Evolutionary conservation across 2,888 invertebrate genomes (phyloP).

Genomic region (Danaus chrysippus): DNA sequence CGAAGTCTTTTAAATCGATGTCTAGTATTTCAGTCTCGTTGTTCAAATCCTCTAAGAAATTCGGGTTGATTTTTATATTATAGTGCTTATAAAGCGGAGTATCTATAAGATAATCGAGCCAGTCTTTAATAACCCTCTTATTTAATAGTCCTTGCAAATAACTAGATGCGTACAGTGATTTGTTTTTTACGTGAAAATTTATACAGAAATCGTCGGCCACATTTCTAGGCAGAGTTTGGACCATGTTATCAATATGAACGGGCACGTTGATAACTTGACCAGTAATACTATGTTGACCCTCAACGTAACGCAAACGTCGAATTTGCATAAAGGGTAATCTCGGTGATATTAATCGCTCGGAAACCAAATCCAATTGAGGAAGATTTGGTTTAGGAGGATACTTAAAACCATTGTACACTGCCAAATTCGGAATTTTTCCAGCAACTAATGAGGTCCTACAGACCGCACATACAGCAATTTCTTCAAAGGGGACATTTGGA

Average conservation of each 20-base stretch:
- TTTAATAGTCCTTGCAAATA: slow-evolving; percentile 33
- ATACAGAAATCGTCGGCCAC: slow-evolving; percentile 34
- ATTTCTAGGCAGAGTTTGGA: slow-evolving; percentile 30
- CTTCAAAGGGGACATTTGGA: slow-evolving; percentile 16
- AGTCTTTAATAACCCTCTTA: slow-evolving; percentile 32
- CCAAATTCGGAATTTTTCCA: slow-evolving; percentile 22
- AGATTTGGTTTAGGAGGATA: slow-evolving; percentile 24
- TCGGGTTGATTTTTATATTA: slow-evolving; percentile 31
- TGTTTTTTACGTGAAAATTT: slow-evolving; percentile 32
- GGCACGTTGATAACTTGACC: slow-evolving; percentile 32
- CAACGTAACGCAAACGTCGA: slow-evolving; percentile 25
- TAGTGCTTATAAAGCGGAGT: slow-evolving; percentile 35
- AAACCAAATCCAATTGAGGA: slow-evolving; percentile 23
- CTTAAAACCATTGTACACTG: slow-evolving; percentile 26
- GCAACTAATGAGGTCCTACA: slow-evolving; percentile 23
- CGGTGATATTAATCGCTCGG: slow-evolving; percentile 29
- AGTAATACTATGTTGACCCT: slow-evolving; percentile 23
- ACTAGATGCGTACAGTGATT: slow-evolving; percentile 22
- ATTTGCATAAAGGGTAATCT: slow-evolving; percentile 33
- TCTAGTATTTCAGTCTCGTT: too few relatives aligned
- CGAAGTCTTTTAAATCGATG: neutral
- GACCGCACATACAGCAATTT: slow-evolving; percentile 19
- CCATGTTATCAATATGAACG: slow-evolving; percentile 25
- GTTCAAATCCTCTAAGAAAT: slow-evolving; percentile 26
- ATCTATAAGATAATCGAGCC: slow-evolving; percentile 34